These are phyloP conservation scores for Heliothis virescens DNA, from an alignment of 1,140 invertebrate species.

Conservation along the genomic window DNA sequence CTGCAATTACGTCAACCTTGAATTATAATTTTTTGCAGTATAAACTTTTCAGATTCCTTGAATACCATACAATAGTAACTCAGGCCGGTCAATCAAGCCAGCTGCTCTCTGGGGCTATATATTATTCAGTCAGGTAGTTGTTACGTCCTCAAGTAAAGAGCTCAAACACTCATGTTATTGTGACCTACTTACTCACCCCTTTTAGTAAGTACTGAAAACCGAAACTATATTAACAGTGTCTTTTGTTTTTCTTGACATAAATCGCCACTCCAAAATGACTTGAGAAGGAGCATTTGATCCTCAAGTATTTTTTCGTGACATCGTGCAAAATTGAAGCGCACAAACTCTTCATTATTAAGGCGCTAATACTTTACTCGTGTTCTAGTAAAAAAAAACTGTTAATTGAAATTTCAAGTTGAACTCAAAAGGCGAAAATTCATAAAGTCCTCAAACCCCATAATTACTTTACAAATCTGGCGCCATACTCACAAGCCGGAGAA, in stretches of 20 bases:
- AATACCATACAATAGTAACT: not conserved
- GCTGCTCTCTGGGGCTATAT: slow-evolving; percentile 17
- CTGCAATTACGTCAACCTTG: too few relatives aligned
- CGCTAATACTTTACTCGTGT: too few relatives aligned
- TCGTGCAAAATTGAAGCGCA: too few relatives aligned
- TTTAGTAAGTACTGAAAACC: slow-evolving; percentile 28
- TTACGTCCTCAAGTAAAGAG: slow-evolving; percentile 10
- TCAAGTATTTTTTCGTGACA: too few relatives aligned
- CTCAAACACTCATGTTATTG: slow-evolving; percentile 38
- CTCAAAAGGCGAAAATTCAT: slow-evolving; percentile 13
- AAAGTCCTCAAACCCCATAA: slow-evolving; percentile 18
- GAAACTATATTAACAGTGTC: slow-evolving; percentile 25
- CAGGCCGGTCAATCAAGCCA: slow-evolving; percentile 10
- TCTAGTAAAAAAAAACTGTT: not conserved
- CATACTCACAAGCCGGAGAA: slow-evolving; percentile 6
- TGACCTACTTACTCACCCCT: slow-evolving; percentile 45
- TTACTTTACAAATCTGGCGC: slow-evolving; percentile 27
- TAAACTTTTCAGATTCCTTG: not conserved
- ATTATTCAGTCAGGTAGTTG: slow-evolving; percentile 30
- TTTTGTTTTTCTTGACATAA: not conserved
- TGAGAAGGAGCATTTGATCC: too few relatives aligned
- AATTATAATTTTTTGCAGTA: too few relatives aligned
- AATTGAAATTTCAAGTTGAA: not conserved
- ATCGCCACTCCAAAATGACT: not conserved
- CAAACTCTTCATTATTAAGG: not conserved